phyloP scores from a whole-genome alignment of 2,113 vertebrate species.

The Scopus umbretta region DNA sequence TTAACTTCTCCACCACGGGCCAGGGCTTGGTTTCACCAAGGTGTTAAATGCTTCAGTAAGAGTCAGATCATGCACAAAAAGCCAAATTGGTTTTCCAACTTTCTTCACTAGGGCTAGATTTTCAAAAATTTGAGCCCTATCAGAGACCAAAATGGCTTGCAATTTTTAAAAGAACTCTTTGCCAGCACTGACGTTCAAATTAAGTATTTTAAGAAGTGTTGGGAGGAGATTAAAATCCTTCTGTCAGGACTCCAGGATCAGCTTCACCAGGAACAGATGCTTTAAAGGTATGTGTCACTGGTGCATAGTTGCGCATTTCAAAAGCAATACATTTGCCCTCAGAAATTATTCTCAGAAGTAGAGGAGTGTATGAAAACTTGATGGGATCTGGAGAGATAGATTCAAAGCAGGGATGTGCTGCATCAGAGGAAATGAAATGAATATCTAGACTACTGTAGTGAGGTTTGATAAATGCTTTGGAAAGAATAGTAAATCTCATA shows the following conservation, averaged over 20 bases:
- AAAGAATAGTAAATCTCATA: accelerated
- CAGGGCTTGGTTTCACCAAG: background rate
- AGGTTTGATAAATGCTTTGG: background rate
- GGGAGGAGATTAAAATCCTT: background rate
- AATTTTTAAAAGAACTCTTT: background rate
- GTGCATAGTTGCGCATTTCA: background rate
- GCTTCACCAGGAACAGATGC: background rate
- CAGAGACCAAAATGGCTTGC: background rate
- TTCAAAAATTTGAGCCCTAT: background rate
- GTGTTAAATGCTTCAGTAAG: background rate
- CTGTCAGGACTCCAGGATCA: background rate
- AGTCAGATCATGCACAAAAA: background rate
- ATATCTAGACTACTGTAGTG: background rate
- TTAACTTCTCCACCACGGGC: background rate
- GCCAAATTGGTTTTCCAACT: background rate
- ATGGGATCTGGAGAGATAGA: background rate
- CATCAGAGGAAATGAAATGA: background rate
- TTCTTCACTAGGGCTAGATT: background rate
- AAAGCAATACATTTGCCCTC: background rate
- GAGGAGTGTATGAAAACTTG: background rate
- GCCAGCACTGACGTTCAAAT: background rate
- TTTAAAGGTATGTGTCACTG: too few species aligned
- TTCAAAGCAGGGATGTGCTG: background rate
- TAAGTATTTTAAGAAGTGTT: background rate
- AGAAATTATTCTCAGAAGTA: background rate